Evolutionary conservation across 1,140 invertebrate species (phyloP), one percentile per base, ranked within the genome.

Genomic region (Achatina immaculata): DNA sequence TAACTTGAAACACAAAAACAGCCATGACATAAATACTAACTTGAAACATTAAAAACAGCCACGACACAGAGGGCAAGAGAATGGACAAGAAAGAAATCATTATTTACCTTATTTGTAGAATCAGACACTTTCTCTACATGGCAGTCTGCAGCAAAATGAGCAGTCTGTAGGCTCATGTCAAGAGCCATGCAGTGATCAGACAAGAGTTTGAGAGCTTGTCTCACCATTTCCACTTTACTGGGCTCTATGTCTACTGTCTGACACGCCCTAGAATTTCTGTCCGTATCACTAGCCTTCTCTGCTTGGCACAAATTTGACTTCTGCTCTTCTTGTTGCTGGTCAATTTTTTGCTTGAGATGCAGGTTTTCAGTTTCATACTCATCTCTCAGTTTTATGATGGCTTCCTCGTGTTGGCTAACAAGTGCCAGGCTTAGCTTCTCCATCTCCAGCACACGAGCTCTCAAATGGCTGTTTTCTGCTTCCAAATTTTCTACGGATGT

Each of bases 181-280:
- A 77, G 75, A 28, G n/a, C 19, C 24, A 65, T 9, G 40, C 75
- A 77, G 19, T 77, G 75, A 0, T 36, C 31, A 62, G 55, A 62
- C 21, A 77, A 1, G 6, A 36, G 28, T 65, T 77, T 77, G 31
- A 77, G 58, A 65, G 55, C 9, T 28, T n/a, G 3, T 43, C 58
- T 77, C 2, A 77, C 2, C 16, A 40, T 38, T 31, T 77, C 75
- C 21, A 77, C 42, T 14, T 34, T 11, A 43, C n/a, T 43, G 14
- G 21, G 58, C 1, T 62, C 24, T 21, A 77, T 9, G 21, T 65
- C 75, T 6, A 65, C 24, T 7, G 75, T 77, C 28, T 77, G 75
- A 34, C 19, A 34, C 34, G 31, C 55, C 31, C 7, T 45, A 72
- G 36, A 42, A 3, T 7, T 42, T n/a, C 38, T 42, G 19, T 36